A percentile compares a stretch with the other conserved stretches of the same genome.
phyloP scores from a whole-genome alignment of 2,797 vertebrate species.

The Meriones psammophilus region DNA sequence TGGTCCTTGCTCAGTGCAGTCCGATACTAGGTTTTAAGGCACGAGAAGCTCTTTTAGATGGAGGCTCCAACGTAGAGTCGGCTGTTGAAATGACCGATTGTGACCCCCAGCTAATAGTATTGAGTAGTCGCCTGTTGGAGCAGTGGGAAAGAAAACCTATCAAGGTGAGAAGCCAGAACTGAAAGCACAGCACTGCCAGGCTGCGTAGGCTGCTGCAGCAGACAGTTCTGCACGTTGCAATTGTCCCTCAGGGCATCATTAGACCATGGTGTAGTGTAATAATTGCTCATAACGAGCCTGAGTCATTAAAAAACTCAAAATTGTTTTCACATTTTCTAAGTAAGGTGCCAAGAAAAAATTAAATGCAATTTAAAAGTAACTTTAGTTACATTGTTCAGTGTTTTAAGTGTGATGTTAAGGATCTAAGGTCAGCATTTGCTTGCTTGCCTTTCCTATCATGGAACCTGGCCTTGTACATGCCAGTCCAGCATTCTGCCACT shows the following conservation, averaged over 20 bases:
- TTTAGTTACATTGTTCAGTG: constrained; percentile 38
- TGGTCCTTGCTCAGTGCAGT: not conserved
- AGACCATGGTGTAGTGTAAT: constrained; percentile 33
- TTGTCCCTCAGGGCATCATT: constrained; percentile 76
- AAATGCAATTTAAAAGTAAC: constrained; percentile 61
- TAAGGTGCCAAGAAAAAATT: constrained; percentile 49
- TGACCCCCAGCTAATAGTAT: not conserved
- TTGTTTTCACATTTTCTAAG: constrained; percentile 56
- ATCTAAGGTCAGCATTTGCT: constrained; percentile 58
- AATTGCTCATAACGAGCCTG: constrained; percentile 74
- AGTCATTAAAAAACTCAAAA: constrained; percentile 65
- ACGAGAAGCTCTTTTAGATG: not conserved
- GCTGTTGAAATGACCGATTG: constrained; percentile 10
- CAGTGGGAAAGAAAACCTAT: not conserved
- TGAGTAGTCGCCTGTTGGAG: constrained; percentile 39
- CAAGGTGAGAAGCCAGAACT: constrained; percentile 59
- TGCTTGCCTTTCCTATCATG: fast-evolving
- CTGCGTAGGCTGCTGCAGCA: constrained; percentile 1
- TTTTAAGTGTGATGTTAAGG: constrained; percentile 49
- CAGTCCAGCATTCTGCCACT: not conserved
- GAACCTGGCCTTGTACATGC: not conserved
- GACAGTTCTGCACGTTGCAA: constrained; percentile 7
- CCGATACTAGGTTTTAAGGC: constrained; percentile 8
- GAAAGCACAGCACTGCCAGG: constrained; percentile 25
- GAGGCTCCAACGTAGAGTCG: constrained; percentile 24